A percentile compares a stretch with the other conserved stretches of the same genome.
phyloP scores from a whole-genome alignment of 2,888 invertebrate genomes.

The Pocota personata region DNA sequence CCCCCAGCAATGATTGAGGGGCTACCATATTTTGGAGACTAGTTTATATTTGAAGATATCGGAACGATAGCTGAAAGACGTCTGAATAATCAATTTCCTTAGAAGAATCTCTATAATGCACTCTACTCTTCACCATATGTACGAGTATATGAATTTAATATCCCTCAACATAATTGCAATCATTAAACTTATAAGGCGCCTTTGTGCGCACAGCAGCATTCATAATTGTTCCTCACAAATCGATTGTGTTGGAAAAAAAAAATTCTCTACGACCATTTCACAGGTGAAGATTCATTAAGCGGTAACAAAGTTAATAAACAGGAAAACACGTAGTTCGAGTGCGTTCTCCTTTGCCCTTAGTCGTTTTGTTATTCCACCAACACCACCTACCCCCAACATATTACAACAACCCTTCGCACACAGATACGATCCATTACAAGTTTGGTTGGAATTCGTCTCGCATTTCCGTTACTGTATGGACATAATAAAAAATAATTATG shows the following conservation, averaged over 20 bases:
- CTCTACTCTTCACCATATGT: no score
- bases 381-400: background rate
- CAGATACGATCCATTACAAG: conserved; percentile 43
- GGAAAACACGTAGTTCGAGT: conserved; percentile 51
- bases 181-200: conserved; percentile 30
- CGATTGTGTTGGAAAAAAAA: conserved; percentile 9
- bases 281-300: conserved; percentile 51
- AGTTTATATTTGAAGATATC: background rate
- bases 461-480: conserved; percentile 62
- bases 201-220: background rate
- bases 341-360: conserved; percentile 10
- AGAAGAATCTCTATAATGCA: no score
- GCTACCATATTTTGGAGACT: background rate
- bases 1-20: no score
- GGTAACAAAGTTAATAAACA: conserved; percentile 62
- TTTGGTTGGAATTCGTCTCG: conserved; percentile 65
- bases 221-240: conserved; percentile 34
- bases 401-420: conserved; percentile 5
- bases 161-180: conserved; percentile 29
- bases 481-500: conserved; percentile 69
- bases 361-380: background rate
- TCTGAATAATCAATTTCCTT: no score
- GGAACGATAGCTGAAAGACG: no score
- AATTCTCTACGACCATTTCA: background rate
- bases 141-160: background rate